Percentiles rank a stretch among this genome's conserved stretches.
phyloP scores from a whole-genome alignment of 2,888 invertebrate species.

The Nymphalis polychloros region DNA sequence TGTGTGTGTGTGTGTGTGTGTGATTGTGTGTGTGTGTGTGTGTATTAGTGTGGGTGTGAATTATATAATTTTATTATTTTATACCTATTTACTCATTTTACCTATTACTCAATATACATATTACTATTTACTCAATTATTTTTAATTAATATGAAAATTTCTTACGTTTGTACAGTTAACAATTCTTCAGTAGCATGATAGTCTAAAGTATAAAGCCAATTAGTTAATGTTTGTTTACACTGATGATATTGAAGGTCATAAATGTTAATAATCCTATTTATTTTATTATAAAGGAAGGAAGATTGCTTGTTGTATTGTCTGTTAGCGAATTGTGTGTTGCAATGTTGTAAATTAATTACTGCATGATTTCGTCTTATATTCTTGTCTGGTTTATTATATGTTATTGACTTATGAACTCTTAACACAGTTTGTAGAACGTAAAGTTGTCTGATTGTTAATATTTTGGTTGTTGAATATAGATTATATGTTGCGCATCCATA shows the following conservation, averaged over 20 bases:
- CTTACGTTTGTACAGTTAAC: no score
- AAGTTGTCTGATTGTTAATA: constrained; percentile 2
- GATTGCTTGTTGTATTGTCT: constrained; percentile 1
- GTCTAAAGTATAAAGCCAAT: no score
- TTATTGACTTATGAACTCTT: background rate
- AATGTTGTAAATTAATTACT: constrained; percentile 2
- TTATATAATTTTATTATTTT: no score
- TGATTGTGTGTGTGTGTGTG: background rate
- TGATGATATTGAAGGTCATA: no score
- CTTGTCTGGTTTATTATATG: background rate
- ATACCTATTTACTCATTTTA: no score
- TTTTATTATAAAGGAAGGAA: constrained; percentile 3
- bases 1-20: background rate
- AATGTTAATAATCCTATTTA: background rate
- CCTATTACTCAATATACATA: no score
- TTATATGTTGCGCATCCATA: constrained; percentile 3
- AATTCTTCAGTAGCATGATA: no score
- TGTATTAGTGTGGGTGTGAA: background rate
- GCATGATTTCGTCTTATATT: constrained; percentile 2
- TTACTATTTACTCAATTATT: no score
- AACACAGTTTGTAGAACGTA: background rate
- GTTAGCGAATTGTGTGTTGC: background rate
- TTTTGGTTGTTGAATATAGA: constrained; percentile 3
- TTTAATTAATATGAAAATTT: no score
- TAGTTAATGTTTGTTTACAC: no score